Evolutionary conservation across 2,113 vertebrate species (phyloP).

Genomic region (Callipepla californica): DNA sequence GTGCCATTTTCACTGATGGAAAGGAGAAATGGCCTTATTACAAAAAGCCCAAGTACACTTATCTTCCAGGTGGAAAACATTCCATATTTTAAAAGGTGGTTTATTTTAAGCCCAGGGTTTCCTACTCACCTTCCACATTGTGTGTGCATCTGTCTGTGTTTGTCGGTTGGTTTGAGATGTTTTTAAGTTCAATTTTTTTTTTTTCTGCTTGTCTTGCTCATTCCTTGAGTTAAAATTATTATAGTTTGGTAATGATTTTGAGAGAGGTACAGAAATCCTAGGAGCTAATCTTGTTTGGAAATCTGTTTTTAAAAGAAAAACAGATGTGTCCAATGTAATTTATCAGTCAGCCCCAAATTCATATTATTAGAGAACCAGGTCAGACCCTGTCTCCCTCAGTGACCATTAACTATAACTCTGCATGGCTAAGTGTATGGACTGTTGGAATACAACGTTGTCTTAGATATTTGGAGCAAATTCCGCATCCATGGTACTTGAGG

Average conservation of each 20-base stretch:
- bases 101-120: not conserved
- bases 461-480: not conserved
- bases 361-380: not conserved
- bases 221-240: not conserved
- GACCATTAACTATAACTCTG: not conserved
- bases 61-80: not conserved
- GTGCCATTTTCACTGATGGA: not conserved
- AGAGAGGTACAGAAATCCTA: not conserved
- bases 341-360: not conserved
- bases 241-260: not conserved
- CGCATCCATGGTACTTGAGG: accelerated
- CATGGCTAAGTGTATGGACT: not conserved
- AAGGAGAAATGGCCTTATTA: not conserved
- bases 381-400: not conserved
- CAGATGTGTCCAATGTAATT: not conserved
- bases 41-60: not conserved
- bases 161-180: not conserved
- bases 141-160: not conserved
- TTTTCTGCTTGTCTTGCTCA: not conserved
- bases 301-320: not conserved
- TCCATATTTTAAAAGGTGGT: not conserved
- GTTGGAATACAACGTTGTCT: not conserved
- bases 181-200: not conserved
- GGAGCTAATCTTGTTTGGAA: not conserved
- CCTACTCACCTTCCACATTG: not conserved